Evolutionary conservation across 2,113 vertebrate genomes (phyloP).

Genomic region (Ictalurus punctatus): DNA sequence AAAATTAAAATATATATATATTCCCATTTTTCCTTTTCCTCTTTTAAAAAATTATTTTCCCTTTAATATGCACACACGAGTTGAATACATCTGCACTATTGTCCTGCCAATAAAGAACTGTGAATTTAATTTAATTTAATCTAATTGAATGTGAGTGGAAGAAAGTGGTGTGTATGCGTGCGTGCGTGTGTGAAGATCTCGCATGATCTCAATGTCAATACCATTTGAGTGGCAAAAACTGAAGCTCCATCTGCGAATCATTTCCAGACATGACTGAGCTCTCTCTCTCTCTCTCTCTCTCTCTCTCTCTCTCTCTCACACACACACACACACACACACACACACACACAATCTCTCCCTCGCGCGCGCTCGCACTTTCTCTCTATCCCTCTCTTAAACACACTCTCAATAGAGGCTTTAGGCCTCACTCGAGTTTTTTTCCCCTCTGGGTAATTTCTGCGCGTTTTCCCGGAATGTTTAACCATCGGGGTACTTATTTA

Average conservation of each 20-base stretch:
- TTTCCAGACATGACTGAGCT: conserved; percentile 36
- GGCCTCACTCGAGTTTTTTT: conserved; percentile 1
- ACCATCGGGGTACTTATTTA: conserved; percentile 39
- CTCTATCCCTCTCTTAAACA: conserved; percentile 1
- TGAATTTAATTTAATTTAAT: not conserved
- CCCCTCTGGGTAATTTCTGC: conserved; percentile 16
- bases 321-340: not conserved
- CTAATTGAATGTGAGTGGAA: not conserved
- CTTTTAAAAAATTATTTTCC: not conserved
- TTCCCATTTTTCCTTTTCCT: not conserved
- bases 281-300: not conserved
- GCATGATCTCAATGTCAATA: conserved; percentile 40
- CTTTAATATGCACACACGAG: not conserved
- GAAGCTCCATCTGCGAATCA: conserved; percentile 51
- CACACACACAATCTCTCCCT: not conserved
- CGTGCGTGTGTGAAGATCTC: not conserved
- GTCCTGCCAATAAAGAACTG: not conserved
- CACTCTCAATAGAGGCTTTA: conserved; percentile 31
- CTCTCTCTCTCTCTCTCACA: not conserved
- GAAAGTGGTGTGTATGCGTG: conserved; percentile 5
- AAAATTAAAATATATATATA: not conserved
- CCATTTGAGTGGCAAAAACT: conserved; percentile 25
- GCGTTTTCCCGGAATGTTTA: conserved; percentile 51
- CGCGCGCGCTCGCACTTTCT: not conserved
- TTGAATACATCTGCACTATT: not conserved